Conservation (phyloP, 35 echinoderm and acorn worm species). For the Lytechinus pictus region DNA sequence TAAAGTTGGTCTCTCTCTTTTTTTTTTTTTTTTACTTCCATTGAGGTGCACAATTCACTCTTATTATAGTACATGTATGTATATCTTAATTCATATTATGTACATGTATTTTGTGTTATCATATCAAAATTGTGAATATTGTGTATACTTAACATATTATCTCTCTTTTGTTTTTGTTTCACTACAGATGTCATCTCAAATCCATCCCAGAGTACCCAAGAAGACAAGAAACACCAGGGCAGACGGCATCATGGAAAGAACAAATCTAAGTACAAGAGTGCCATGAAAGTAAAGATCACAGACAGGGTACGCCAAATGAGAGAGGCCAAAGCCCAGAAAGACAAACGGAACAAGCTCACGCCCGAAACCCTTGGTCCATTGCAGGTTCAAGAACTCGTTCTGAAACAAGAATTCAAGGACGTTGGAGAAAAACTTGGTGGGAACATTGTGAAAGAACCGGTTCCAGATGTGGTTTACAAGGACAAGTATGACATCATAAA, state of each 20-base stretch:
- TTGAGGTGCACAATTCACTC: no score
- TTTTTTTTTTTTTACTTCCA: no score
- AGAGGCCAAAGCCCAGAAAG: constrained; percentile 57
- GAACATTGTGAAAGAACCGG: constrained; percentile 47
- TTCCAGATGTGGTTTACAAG: constrained; percentile 62
- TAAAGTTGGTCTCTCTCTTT: no score
- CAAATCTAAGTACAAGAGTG: constrained; percentile 69
- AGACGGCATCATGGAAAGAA: constrained; percentile 47
- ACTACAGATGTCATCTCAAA: constrained; percentile 26
- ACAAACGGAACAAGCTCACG: constrained; percentile 48
- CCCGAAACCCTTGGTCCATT: background rate
- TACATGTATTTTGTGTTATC: no score
- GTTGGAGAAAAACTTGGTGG: background rate
- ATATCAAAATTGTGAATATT: no score
- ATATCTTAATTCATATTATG: background rate
- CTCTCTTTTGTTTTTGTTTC: constrained; percentile 51
- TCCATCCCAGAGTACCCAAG: background rate
- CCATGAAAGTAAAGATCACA: constrained; percentile 77
- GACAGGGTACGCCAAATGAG: constrained; percentile 66
- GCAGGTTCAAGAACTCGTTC: background rate
- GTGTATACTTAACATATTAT: background rate
- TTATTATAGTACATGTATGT: background rate
- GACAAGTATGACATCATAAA: constrained; percentile 98
- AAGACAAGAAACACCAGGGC: background rate
- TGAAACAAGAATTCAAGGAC: background rate